A percentile compares a stretch with the other conserved stretches of the same genome.
phyloP scores from a whole-genome alignment of 1,140 invertebrate genomes.

The Danaus melanippus region DNA sequence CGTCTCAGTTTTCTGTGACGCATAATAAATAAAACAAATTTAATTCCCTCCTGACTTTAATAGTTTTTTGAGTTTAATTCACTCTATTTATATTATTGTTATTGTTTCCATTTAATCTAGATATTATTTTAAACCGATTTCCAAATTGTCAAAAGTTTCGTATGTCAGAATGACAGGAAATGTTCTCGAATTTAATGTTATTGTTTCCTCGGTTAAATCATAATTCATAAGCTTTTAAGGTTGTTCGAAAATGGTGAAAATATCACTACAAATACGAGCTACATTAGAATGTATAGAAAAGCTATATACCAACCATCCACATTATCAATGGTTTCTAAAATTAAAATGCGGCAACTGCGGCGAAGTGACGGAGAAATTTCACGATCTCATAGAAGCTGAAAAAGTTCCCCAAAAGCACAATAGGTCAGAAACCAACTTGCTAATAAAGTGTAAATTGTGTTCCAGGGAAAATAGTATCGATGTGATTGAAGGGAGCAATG shows the following conservation, averaged over 20 bases:
- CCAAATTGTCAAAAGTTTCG: too few species aligned
- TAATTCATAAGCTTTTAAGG: slow-evolving; percentile 8
- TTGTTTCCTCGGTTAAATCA: not conserved
- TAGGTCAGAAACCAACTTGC: slow-evolving; percentile 82
- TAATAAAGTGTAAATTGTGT: slow-evolving; percentile 93
- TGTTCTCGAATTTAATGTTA: not conserved
- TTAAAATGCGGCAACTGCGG: slow-evolving; percentile 87
- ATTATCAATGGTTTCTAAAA: slow-evolving; percentile 81
- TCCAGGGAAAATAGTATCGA: slow-evolving; percentile 86
- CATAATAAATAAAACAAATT: too few species aligned
- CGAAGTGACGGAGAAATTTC: slow-evolving; percentile 85
- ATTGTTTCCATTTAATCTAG: too few species aligned
- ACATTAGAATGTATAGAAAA: slow-evolving; percentile 79
- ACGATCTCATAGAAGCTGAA: slow-evolving; percentile 81
- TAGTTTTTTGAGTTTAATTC: too few species aligned
- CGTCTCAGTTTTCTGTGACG: too few species aligned
- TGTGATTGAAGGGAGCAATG: slow-evolving; percentile 78
- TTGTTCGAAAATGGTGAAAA: slow-evolving; percentile 77
- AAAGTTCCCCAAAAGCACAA: slow-evolving; percentile 79
- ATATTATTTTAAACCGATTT: too few species aligned
- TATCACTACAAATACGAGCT: slow-evolving; percentile 78
- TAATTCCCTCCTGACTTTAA: too few species aligned
- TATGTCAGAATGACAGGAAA: too few species aligned
- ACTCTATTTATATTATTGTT: too few species aligned
- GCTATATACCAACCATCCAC: slow-evolving; percentile 75